Percentiles rank a stretch among this genome's conserved stretches.
phyloP scores from a whole-genome alignment of 2,888 invertebrate genomes.

The Drosophila anceps region DNA sequence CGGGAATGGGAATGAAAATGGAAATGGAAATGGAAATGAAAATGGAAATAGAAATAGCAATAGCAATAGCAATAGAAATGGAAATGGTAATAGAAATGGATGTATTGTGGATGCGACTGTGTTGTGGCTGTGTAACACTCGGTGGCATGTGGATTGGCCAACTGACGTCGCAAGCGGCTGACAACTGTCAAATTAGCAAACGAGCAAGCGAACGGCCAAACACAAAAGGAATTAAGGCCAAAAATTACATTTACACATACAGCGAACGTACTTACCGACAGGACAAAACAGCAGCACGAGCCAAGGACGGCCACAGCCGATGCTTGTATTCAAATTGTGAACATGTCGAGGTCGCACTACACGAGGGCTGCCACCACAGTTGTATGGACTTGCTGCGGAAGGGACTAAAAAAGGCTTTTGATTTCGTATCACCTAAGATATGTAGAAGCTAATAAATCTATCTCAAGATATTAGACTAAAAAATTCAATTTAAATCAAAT shows the following conservation, averaged over 20 bases:
- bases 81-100: background rate
- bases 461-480: no score
- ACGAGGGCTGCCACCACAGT: conserved; percentile 38
- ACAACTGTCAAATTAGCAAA: conserved; percentile 82
- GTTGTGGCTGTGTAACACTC: background rate
- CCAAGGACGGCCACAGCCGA: conserved; percentile 59
- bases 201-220: conserved; percentile 54
- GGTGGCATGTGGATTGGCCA: conserved; percentile 51
- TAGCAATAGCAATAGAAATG: conserved; percentile 4
- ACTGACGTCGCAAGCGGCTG: conserved; percentile 63
- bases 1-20: conserved; percentile 36
- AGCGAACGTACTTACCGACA: conserved; percentile 19
- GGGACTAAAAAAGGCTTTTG: no score
- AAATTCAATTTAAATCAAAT: no score
- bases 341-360: conserved; percentile 34
- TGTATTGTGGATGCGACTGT: conserved; percentile 10
- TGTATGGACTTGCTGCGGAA: no score
- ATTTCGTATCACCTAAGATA: no score
- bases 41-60: conserved; percentile 4
- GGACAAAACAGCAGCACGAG: conserved; percentile 55
- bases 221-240: conserved; percentile 72
- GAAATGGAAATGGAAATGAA: conserved; percentile 13
- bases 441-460: no score
- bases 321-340: conserved; percentile 55
- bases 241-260: conserved; percentile 67